Base-by-base conservation (phyloP, 2,797 vertebrate species). In the Chrosomus eos region DNA sequence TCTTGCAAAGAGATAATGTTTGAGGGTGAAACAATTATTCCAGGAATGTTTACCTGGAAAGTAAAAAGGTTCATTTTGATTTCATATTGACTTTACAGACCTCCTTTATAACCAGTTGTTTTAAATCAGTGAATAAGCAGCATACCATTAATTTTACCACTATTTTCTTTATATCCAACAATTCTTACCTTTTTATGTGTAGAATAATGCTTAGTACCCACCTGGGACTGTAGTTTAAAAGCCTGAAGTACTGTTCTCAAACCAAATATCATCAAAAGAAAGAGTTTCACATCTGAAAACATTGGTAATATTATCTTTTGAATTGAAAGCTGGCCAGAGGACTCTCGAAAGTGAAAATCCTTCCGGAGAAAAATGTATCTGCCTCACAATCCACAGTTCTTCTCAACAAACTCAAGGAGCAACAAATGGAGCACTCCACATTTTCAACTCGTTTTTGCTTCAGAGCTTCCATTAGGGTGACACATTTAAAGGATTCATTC, bases 291-390 rank as follows among this genome's bases (percentile, higher is more conserved):
- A 48, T 74, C 38, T 40, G 67, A 79, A 36, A 16, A 36, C 80
- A 86, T 89, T 90, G 86, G 89, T 88, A 84, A 88, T 71, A 71
- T 38, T 36, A 21, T 38, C 16, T 48, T 73, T 86, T 72, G 53
- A 88, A 89, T 89, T 88, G 21, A 48, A 53, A 82, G 40, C 64
- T 40, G 76, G 31, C 31, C 71, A 81, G 75, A 78, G 64, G 71
- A 77, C 64, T 85, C 73, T 60, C 51, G 73, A 75, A 75, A 83
- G 66, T 75, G 79, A 21, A 76, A 82, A 80, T 84, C 72, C 74
- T 82, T 87, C 70, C 81, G 66, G 62, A 64, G 26, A 58, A 66
- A 85, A 48, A 43, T 26, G 7, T 31, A 19, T 64, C 28, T 66
- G 26, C 38, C 28, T 70, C n/a, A 2, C 5, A 53, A 71, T 13